Conservation (phyloP, 2,888 invertebrate species). For the Druceiella hillmani region DNA sequence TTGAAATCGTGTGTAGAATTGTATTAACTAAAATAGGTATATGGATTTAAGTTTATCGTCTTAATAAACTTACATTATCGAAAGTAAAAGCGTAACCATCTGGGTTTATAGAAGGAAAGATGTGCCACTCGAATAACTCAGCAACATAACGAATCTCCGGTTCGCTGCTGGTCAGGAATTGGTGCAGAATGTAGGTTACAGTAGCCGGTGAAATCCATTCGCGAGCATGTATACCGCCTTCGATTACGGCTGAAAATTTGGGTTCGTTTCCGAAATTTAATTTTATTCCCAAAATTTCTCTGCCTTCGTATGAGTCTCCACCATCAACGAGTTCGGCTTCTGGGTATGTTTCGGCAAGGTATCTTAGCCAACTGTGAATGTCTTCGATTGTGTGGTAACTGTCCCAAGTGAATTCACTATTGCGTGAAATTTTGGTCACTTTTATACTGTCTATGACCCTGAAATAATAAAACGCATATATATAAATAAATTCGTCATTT, state of each 20-base stretch:
- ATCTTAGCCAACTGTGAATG: conserved; percentile 55
- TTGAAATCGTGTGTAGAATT: no score
- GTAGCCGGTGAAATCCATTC: conserved; percentile 73
- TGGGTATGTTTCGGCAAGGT: conserved; percentile 43
- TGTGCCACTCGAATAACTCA: conserved; percentile 67
- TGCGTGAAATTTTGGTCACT: conserved; percentile 25
- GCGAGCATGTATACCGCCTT: conserved; percentile 59
- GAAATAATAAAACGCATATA: no score
- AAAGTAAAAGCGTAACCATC: conserved; percentile 68
- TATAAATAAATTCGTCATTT: no score
- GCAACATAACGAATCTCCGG: conserved; percentile 51
- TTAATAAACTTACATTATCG: conserved; percentile 53
- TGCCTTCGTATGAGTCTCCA: conserved; percentile 55
- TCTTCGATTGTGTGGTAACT: conserved; percentile 54
- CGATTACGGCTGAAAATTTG: conserved; percentile 56
- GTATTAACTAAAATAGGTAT: no score
- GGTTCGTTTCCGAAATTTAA: conserved; percentile 37
- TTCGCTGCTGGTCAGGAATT: conserved; percentile 59
- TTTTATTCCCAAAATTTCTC: conserved; percentile 52
- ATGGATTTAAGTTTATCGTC: no score
- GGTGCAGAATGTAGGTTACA: conserved; percentile 63
- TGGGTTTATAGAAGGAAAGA: conserved; percentile 67
- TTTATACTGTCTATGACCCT: conserved; percentile 49
- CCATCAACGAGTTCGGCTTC: conserved; percentile 44
- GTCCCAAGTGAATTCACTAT: conserved; percentile 46